A percentile compares a stretch with the other conserved stretches of the same genome.
phyloP scores from a whole-genome alignment of 2,113 vertebrate species.

The Mormyrus iriodes region DNA sequence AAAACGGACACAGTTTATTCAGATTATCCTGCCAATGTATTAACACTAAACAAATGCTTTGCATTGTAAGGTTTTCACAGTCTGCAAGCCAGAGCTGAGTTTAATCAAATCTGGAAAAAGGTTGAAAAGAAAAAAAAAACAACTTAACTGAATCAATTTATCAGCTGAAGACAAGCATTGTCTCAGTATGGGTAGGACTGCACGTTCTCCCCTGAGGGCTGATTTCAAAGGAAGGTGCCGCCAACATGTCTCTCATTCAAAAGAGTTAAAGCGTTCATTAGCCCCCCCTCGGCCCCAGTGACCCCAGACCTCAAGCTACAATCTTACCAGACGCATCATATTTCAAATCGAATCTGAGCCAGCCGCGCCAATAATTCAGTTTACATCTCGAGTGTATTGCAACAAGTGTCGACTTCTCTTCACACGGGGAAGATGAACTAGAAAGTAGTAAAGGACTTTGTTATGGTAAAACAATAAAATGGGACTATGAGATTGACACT shows the following conservation, averaged over 20 bases:
- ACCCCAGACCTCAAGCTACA: background rate
- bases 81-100: background rate
- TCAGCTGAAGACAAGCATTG: background rate
- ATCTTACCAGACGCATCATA: background rate
- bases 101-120: background rate
- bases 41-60: background rate
- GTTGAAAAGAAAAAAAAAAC: background rate
- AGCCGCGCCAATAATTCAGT: background rate
- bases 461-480: background rate
- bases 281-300: background rate
- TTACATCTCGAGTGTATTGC: background rate
- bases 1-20: background rate
- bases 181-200: background rate
- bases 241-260: background rate
- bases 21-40: background rate
- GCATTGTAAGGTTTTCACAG: background rate
- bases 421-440: background rate
- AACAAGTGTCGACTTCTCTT: background rate
- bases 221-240: background rate
- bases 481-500: background rate
- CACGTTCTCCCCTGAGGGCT: background rate
- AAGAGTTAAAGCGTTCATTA: background rate
- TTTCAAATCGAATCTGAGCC: background rate
- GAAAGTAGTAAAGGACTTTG: background rate
- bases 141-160: background rate